Base-by-base conservation (phyloP, 2,113 vertebrate species). In the Clarias magur region DNA sequence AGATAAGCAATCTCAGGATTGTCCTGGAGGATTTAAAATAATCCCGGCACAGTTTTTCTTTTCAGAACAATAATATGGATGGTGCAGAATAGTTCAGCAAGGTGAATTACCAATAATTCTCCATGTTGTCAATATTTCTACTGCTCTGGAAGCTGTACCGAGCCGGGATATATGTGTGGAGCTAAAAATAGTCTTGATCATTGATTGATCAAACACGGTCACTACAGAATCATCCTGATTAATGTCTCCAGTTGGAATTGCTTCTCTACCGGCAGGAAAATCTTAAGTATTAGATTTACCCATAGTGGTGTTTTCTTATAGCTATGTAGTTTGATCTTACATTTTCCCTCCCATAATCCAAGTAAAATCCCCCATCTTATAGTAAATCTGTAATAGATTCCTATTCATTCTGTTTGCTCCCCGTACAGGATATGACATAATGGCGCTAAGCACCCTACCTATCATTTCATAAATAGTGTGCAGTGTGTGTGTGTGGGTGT, bases 181-280 rank as follows among this genome's bases (percentile, higher is more conserved):
- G 10, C 78, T 80, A 60, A 80, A 80, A 80, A 80, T 80, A 80
- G 78, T 34, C n/a, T 25, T 59, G 78, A 57, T 19, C 78, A 81
- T 81, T 81, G 56, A 81, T 81, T 81, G 56, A 81, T 62, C 57
- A 62, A 60, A 81, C 79, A 81, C 57, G 62, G 11, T 62, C 79
- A 81, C 30, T 15, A 62, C 57, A 81, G 79, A 81, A 81, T 62
- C 79, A 38, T 62, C 79, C 79, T 81, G 79, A 62, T 81, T 62
- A 62, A 81, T 62, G 57, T 81, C 19, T 81, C 19, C 13, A 12
- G 57, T 27, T 80, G 56, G 78, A 80, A 80, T 62, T 81, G 79
- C 30, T 81, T 81, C 27, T 81, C 21, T 38, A 42, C n/a, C 4
- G 25, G 59, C 25, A 25, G 30, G 27, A 38, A 81, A 80, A 75